These are phyloP conservation scores for Montipora cactus DNA, from an alignment of 64 coral and sea anemone species.

Conservation along the genomic window DNA sequence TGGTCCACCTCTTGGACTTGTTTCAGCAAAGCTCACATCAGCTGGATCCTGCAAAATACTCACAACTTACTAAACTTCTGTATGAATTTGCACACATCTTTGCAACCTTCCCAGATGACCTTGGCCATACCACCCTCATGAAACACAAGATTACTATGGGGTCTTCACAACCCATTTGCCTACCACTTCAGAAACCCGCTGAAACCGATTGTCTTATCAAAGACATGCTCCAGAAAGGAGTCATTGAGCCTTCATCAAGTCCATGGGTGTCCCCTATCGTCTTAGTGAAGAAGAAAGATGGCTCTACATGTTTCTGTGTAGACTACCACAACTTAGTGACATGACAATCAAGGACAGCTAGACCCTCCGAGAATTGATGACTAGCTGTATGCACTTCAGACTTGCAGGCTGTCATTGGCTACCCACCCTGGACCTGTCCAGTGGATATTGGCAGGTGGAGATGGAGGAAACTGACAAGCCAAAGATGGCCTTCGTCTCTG, in stretches of 20 bases:
- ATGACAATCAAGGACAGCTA: constrained; percentile 46
- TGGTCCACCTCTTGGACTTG: constrained; percentile 11
- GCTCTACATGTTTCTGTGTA: constrained; percentile 22
- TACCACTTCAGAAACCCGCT: background rate
- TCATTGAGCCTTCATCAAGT: constrained; percentile 24
- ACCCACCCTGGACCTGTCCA: constrained; percentile 19
- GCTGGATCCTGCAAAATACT: background rate
- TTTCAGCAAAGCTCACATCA: background rate
- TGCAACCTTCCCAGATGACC: background rate
- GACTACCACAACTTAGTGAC: constrained; percentile 38
- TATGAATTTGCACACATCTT: background rate
- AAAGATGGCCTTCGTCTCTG: constrained; percentile 46
- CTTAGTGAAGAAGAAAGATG: constrained; percentile 44
- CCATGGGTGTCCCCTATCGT: constrained; percentile 35
- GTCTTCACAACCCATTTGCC: background rate
- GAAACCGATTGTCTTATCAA: background rate
- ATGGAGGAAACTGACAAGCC: constrained; percentile 6
- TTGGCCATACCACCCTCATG: constrained; percentile 6
- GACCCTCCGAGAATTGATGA: background rate
- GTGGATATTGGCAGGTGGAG: constrained; percentile 47
- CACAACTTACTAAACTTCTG: background rate
- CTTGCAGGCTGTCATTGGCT: constrained; percentile 12
- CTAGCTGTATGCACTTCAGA: background rate
- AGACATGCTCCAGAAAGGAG: constrained; percentile 2
- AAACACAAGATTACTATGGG: constrained; percentile 17